phyloP scores from a whole-genome alignment of 2,888 invertebrate genomes.

The Pantelozetes paolii region DNA sequence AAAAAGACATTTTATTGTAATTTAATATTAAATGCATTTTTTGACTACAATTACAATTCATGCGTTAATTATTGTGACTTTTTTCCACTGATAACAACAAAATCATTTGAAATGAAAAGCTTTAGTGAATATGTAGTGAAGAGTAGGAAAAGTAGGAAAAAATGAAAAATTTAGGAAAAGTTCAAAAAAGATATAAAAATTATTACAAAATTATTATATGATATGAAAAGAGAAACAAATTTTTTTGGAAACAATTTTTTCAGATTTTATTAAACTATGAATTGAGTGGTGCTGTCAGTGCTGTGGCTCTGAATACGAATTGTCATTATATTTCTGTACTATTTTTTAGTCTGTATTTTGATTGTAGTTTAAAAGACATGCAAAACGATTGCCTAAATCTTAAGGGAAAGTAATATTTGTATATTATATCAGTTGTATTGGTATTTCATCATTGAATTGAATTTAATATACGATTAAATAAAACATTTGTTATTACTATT shows the following conservation, averaged over 20 bases:
- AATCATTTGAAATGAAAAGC: neutral
- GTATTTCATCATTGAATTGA: neutral
- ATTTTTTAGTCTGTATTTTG: neutral
- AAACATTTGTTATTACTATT: conserved; percentile 5
- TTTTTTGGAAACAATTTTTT: conserved; percentile 21
- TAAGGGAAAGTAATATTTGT: neutral
- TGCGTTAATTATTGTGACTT: conserved; percentile 28
- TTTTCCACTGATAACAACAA: conserved; percentile 31
- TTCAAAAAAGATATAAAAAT: neutral
- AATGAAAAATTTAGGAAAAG: neutral
- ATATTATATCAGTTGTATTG: neutral
- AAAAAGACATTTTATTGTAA: conserved; percentile 23
- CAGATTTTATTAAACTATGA: neutral
- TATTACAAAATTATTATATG: neutral
- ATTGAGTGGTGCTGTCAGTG: neutral
- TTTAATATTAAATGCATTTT: conserved; percentile 29
- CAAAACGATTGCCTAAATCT: neutral
- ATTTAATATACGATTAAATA: neutral
- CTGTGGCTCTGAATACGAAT: neutral
- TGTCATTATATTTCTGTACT: neutral
- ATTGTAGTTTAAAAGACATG: neutral
- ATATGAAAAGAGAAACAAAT: conserved; percentile 3
- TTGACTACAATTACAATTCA: conserved; percentile 32
- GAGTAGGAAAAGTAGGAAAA: neutral
- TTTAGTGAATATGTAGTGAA: conserved; percentile 15